phyloP scores from a whole-genome alignment of 1,140 invertebrate species.

The Lysiphlebus fabarum region DNA sequence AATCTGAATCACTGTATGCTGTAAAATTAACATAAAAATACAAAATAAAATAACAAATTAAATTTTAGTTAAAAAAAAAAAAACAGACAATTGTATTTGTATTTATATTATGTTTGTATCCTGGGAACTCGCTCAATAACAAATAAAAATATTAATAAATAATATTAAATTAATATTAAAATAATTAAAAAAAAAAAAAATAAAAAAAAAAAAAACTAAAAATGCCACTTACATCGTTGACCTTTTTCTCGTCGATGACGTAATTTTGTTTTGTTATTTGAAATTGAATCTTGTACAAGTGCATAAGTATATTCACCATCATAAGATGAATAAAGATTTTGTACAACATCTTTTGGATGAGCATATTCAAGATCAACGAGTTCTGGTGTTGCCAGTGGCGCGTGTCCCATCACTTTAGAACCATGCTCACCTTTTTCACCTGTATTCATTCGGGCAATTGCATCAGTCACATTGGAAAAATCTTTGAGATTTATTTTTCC shows the following conservation, averaged over 20 bases:
- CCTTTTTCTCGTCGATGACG: slow-evolving; percentile 64
- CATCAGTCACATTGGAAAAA: slow-evolving; percentile 83
- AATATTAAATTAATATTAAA: background rate
- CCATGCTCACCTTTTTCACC: slow-evolving; percentile 58
- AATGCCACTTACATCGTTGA: slow-evolving; percentile 58
- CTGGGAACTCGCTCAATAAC: too few relatives aligned
- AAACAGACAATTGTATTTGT: slow-evolving; percentile 15
- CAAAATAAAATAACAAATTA: slow-evolving; percentile 15
- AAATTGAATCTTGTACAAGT: slow-evolving; percentile 63
- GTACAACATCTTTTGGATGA: slow-evolving; percentile 65
- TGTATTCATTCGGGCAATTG: slow-evolving; percentile 75
- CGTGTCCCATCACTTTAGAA: slow-evolving; percentile 62
- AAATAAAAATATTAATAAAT: background rate
- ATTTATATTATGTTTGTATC: slow-evolving; percentile 8
- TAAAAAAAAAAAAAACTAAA: background rate
- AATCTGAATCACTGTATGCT: slow-evolving; percentile 84
- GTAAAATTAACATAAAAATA: slow-evolving; percentile 14
- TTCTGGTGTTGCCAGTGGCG: slow-evolving; percentile 78
- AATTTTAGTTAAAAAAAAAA: background rate
- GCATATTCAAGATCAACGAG: slow-evolving; percentile 72
- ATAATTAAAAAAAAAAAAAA: slow-evolving; percentile 15
- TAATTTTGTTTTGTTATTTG: slow-evolving; percentile 60
- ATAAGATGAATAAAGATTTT: slow-evolving; percentile 59
- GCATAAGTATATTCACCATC: slow-evolving; percentile 63
- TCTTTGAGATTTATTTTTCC: slow-evolving; percentile 88